Conservation (phyloP, 1,140 invertebrate species). For the Bombus impatiens region DNA sequence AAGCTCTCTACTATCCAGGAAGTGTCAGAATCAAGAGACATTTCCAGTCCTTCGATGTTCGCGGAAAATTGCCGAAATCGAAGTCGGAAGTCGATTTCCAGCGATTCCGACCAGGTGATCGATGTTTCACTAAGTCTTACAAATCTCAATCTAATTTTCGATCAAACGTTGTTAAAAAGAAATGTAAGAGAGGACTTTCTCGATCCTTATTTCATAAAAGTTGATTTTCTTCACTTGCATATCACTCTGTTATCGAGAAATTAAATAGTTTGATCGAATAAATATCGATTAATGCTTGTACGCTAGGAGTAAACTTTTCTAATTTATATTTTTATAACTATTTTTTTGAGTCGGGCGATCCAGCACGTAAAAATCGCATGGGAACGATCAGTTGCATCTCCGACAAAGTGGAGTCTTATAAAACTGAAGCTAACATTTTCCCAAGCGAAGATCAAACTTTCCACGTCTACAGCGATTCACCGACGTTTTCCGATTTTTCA, state of each 20-base stretch:
- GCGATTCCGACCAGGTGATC: conserved; percentile 55
- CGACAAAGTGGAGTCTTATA: conserved; percentile 52
- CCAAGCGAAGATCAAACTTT: conserved; percentile 57
- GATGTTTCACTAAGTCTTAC: conserved; percentile 29
- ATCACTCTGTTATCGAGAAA: no score
- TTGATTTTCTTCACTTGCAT: no score
- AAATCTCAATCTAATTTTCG: neutral
- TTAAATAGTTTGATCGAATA: neutral
- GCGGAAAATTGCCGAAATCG: conserved; percentile 38
- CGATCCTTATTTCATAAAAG: no score
- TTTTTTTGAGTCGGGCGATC: conserved; percentile 57
- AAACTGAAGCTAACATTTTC: conserved; percentile 20
- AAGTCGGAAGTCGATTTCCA: conserved; percentile 21
- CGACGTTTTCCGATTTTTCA: conserved; percentile 68
- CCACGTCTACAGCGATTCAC: conserved; percentile 62
- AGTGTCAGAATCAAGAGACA: conserved; percentile 58
- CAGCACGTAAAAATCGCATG: conserved; percentile 50
- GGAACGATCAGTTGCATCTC: conserved; percentile 65
- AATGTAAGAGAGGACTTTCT: no score
- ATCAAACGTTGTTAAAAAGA: neutral
- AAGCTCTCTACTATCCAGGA: conserved; percentile 67
- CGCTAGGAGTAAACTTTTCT: neutral
- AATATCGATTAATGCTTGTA: neutral
- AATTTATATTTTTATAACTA: conserved; percentile 29
- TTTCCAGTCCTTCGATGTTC: conserved; percentile 46